phyloP scores from a whole-genome alignment of 2,797 vertebrate genomes.

The Diceros bicornis region DNA sequence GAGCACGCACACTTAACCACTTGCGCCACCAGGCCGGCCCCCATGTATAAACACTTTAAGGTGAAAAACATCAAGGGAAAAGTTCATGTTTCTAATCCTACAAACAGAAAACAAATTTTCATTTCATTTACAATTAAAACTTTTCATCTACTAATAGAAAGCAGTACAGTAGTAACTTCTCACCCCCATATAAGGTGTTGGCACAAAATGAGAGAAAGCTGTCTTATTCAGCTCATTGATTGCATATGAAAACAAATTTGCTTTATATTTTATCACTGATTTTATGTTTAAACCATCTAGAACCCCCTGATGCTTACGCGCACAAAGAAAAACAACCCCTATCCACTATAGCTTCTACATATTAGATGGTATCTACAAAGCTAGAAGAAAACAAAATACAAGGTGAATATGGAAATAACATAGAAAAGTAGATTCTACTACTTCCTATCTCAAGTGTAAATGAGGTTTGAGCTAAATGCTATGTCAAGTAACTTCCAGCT shows the following conservation, averaged over 20 bases:
- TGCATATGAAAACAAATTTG: not conserved
- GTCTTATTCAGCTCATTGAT: conserved; percentile 25
- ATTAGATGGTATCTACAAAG: not conserved
- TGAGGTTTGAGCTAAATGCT: conserved; percentile 15
- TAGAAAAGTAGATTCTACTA: conserved; percentile 21
- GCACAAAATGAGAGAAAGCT: conserved; percentile 10
- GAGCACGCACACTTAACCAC: too few relatives aligned
- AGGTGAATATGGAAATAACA: not conserved
- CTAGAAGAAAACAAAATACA: conserved; percentile 47
- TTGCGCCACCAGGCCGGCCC: too few relatives aligned
- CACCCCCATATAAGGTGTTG: not conserved
- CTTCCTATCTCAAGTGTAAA: conserved; percentile 35
- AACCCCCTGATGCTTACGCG: not conserved
- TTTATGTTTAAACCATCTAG: conserved; percentile 57
- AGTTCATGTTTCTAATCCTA: not conserved
- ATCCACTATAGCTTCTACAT: not conserved
- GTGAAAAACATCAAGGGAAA: not conserved
- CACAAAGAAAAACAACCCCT: conserved; percentile 15
- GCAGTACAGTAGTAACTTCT: conserved; percentile 32
- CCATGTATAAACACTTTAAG: not conserved
- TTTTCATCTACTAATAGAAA: conserved; percentile 52
- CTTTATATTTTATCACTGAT: not conserved
- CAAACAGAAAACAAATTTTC: conserved; percentile 31
- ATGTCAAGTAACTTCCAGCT: conserved; percentile 2
- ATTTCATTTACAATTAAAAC: conserved; percentile 61